These are phyloP conservation scores for Periplaneta americana DNA, from an alignment of 1,140 invertebrate genomes.

Conservation along the genomic window DNA sequence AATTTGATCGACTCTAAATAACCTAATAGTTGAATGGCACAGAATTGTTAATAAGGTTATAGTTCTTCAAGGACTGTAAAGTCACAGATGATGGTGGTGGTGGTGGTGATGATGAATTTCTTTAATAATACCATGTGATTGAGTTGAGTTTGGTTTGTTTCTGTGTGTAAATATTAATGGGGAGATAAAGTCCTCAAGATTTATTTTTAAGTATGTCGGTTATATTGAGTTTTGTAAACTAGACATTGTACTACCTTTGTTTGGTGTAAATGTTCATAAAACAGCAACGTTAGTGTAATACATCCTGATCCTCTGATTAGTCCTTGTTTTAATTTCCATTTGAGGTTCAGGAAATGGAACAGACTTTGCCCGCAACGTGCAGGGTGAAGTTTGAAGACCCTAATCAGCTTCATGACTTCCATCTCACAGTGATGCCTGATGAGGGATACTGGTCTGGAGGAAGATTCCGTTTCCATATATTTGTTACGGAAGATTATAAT, in stretches of 20 bases:
- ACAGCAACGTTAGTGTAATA: not conserved
- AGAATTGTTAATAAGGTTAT: too few species aligned
- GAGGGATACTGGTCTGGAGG: slow-evolving; percentile 88
- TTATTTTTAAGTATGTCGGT: not conserved
- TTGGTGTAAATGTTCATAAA: not conserved
- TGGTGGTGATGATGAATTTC: too few species aligned
- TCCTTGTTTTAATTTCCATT: not conserved
- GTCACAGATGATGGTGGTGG: too few species aligned
- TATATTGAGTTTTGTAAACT: not conserved
- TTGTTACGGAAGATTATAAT: slow-evolving; percentile 90
- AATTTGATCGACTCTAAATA: not conserved
- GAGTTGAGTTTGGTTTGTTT: slow-evolving; percentile 17
- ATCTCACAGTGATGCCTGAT: slow-evolving; percentile 71
- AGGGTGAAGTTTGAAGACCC: slow-evolving; percentile 75
- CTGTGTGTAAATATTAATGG: too few species aligned
- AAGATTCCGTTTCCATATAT: slow-evolving; percentile 77
- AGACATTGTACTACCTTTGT: not conserved
- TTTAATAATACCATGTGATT: too few species aligned
- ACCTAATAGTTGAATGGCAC: not conserved
- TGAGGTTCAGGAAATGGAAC: slow-evolving; percentile 85
- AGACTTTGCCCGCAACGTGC: slow-evolving; percentile 75
- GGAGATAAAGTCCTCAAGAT: too few species aligned
- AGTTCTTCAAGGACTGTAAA: too few species aligned
- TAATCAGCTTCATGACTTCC: slow-evolving; percentile 76
- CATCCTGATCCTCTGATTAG: not conserved